phyloP scores from a whole-genome alignment of 2,113 vertebrate genomes.

The Lichenostomus cassidix region DNA sequence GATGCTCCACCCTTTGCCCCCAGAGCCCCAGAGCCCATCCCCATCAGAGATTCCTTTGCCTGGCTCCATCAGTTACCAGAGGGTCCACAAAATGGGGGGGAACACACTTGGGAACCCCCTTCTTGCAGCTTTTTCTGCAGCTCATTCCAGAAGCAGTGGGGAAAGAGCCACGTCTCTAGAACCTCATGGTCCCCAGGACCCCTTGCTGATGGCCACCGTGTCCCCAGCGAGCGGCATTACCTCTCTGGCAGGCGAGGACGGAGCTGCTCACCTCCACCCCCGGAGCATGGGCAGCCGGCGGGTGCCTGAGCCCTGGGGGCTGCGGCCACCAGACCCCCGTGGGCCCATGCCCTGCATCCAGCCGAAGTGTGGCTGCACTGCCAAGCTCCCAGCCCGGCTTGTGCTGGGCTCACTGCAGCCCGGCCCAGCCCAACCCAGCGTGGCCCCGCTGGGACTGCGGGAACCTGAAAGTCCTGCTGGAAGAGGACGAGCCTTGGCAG shows the following conservation, averaged over 20 bases:
- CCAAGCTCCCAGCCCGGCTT: background rate
- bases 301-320: background rate
- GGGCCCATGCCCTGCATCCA: background rate
- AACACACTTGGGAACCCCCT: accelerated
- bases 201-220: background rate
- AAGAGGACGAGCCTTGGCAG: conserved; percentile 42
- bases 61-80: background rate
- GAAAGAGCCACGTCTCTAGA: background rate
- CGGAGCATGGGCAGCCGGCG: background rate
- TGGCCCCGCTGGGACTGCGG: background rate
- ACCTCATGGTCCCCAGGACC: background rate
- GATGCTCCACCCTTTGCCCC: background rate
- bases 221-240: background rate
- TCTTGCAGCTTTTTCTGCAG: background rate
- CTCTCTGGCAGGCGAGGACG: background rate
- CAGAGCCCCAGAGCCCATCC: background rate
- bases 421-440: background rate
- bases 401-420: background rate
- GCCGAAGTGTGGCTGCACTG: background rate
- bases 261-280: background rate
- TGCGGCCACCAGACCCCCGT: accelerated
- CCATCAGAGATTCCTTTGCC: background rate
- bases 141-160: accelerated
- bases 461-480: conserved; percentile 62
- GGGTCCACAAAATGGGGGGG: background rate